Percentiles rank a stretch among this genome's conserved stretches.
Conservation (phyloP, 2,113 vertebrate genomes). For the Balaenoptera acutorostrata region DNA sequence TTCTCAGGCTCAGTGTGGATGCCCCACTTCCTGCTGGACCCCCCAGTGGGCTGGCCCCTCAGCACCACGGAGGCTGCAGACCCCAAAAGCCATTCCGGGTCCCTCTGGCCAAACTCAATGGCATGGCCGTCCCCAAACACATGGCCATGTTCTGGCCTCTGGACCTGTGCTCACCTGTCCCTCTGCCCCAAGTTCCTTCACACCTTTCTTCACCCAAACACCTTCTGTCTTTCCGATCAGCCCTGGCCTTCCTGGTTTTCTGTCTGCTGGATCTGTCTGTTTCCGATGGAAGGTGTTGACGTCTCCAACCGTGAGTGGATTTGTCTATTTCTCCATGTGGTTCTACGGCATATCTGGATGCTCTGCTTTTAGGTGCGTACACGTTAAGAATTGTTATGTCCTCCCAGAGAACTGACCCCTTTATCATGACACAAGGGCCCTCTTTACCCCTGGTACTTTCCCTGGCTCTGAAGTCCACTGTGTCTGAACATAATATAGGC, state of each 20-base stretch:
- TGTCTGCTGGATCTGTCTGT: not conserved
- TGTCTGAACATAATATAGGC: not conserved
- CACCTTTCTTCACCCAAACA: not conserved
- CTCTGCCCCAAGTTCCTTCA: not conserved
- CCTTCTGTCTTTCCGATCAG: not conserved
- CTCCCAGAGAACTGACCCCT: not conserved
- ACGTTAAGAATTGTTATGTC: not conserved
- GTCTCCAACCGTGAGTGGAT: accelerated
- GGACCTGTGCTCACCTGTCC: accelerated
- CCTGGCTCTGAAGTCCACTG: not conserved
- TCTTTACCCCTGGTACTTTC: not conserved
- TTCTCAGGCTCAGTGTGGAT: not conserved
- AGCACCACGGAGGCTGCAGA: not conserved
- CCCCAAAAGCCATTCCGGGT: not conserved
- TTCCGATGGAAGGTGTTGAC: not conserved
- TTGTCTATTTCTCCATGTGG: not conserved
- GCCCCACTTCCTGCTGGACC: not conserved
- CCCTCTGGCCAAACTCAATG: accelerated
- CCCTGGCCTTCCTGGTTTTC: not conserved
- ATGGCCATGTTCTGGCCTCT: accelerated
- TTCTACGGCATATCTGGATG: not conserved
- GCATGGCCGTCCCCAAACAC: accelerated
- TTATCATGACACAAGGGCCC: not conserved
- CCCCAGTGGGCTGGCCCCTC: not conserved
- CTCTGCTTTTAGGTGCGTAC: not conserved